phyloP scores from a whole-genome alignment of 2,888 invertebrate genomes.

The Coleophora deauratella region DNA sequence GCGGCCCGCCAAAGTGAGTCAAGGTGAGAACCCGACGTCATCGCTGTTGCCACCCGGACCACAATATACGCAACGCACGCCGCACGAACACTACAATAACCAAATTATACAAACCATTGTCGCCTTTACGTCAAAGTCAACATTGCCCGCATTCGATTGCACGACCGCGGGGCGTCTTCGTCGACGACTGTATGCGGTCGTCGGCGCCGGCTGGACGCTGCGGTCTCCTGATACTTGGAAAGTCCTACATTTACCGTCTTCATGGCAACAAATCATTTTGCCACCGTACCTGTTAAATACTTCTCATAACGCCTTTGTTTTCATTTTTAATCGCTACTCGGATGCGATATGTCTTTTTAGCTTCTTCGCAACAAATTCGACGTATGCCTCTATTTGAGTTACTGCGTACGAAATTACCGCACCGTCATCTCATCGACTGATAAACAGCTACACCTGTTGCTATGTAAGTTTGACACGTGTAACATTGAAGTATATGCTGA shows the following conservation, averaged over 20 bases:
- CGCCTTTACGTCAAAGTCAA: constrained; percentile 2
- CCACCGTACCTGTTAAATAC: not conserved
- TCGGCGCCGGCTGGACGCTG: constrained; percentile 40
- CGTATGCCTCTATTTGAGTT: no score
- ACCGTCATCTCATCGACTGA: not conserved
- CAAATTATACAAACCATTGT: constrained; percentile 4
- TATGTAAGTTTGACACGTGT: constrained; percentile 3
- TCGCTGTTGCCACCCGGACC: constrained; percentile 63
- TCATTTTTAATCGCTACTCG: no score
- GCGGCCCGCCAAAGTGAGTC: constrained; percentile 64
- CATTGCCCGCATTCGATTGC: constrained; percentile 20
- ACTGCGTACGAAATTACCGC: no score
- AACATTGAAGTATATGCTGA: not conserved
- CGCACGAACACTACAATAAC: no score
- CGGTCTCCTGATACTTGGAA: constrained; percentile 22
- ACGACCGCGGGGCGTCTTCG: constrained; percentile 1
- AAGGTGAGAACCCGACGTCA: constrained; percentile 61
- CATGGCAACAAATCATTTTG: not conserved
- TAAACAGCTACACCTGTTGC: not conserved
- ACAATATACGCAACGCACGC: not conserved
- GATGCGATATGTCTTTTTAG: no score
- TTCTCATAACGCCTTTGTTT: no score
- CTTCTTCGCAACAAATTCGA: no score
- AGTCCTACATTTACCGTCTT: not conserved
- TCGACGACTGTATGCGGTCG: constrained; percentile 18